These are phyloP conservation scores for Phoxinus dragarum DNA, from an alignment of 2,797 vertebrate genomes.

Conservation along the genomic window DNA sequence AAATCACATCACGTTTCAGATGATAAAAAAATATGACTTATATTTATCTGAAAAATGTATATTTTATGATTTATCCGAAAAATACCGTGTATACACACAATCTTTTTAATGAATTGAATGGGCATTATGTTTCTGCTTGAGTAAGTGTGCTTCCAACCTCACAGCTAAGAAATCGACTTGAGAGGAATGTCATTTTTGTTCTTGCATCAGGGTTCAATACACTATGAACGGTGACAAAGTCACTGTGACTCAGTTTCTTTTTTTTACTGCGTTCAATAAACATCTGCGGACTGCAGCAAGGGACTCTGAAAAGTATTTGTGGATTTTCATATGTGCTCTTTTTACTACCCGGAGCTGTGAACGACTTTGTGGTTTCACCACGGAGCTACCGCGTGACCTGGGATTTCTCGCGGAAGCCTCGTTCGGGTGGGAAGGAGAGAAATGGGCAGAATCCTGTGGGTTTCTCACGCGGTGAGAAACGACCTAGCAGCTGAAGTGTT, in stretches of 20 bases:
- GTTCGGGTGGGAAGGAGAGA: slow-evolving; percentile 36
- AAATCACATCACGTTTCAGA: background rate
- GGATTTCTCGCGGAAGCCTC: slow-evolving; percentile 16
- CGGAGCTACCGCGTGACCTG: slow-evolving; percentile 22
- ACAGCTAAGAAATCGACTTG: slow-evolving; percentile 14
- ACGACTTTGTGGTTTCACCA: slow-evolving; percentile 42
- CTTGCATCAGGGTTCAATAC: slow-evolving; percentile 17
- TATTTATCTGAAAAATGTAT: background rate
- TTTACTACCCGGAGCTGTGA: slow-evolving; percentile 47
- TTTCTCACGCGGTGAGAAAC: slow-evolving; percentile 54
- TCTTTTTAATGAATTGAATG: background rate
- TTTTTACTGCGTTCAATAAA: slow-evolving; percentile 21
- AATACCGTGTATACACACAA: background rate
- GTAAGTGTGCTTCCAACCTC: slow-evolving; percentile 14
- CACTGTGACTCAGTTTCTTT: background rate
- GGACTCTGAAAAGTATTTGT: slow-evolving; percentile 30
- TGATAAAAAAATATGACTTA: background rate
- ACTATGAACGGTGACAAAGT: slow-evolving; percentile 14
- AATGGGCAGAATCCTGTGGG: slow-evolving; percentile 50
- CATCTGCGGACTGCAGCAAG: slow-evolving; percentile 35
- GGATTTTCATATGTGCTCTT: slow-evolving; percentile 34
- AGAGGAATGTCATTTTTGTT: slow-evolving; percentile 22
- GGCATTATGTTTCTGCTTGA: slow-evolving; percentile 10
- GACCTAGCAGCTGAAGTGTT: slow-evolving; percentile 49
- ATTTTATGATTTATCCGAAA: background rate